These are phyloP conservation scores for Brienomyrus brachyistius DNA, from an alignment of 2,113 vertebrate genomes.

Conservation along the genomic window DNA sequence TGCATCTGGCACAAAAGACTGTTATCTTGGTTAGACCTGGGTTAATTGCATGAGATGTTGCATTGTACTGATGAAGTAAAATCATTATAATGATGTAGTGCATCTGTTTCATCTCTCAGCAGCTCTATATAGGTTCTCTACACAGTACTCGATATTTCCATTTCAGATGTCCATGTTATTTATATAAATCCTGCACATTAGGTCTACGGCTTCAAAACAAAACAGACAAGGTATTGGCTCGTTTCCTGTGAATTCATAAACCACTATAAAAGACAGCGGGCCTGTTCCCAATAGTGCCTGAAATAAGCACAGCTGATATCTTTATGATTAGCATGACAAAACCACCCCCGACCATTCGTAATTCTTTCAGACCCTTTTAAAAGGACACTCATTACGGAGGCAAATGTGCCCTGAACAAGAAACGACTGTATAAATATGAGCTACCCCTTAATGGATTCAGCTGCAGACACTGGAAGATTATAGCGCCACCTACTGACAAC, in stretches of 20 bases:
- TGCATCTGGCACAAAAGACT: neutral
- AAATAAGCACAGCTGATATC: slow-evolving; percentile 23
- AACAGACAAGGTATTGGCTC: slow-evolving; percentile 7
- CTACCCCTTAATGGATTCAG: neutral
- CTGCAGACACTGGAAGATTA: slow-evolving; percentile 6
- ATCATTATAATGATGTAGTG: neutral
- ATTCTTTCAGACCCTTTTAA: slow-evolving; percentile 12
- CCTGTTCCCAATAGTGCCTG: slow-evolving; percentile 15
- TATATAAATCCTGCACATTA: neutral
- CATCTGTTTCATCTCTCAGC: neutral
- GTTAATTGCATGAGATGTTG: neutral
- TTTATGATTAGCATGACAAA: slow-evolving; percentile 39
- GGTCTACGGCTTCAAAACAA: neutral
- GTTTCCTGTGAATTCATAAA: neutral
- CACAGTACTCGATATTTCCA: neutral
- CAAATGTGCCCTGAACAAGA: slow-evolving; percentile 11
- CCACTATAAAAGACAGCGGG: neutral
- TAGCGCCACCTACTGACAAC: slow-evolving; percentile 41
- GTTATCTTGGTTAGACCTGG: neutral
- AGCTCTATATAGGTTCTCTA: neutral
- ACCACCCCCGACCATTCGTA: slow-evolving; percentile 14
- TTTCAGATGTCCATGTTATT: neutral
- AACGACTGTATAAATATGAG: slow-evolving; percentile 15
- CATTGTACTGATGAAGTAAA: neutral
- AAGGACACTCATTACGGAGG: slow-evolving; percentile 17